These are phyloP conservation scores for Geopemphigus sp. DNA, from an alignment of 1,140 invertebrate species.

Conservation along the genomic window DNA sequence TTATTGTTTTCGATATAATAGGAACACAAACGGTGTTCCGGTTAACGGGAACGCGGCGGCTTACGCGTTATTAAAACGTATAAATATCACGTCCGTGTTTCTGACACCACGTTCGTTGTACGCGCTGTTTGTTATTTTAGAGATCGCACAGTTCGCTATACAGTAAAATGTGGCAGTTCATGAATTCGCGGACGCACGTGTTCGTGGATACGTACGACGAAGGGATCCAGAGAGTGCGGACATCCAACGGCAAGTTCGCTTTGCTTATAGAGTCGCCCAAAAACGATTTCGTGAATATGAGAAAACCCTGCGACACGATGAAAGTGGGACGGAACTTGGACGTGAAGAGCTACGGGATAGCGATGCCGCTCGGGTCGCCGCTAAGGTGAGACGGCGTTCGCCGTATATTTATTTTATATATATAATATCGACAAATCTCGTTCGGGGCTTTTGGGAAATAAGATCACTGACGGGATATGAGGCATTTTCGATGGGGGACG, in stretches of 20 bases:
- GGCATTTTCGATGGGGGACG: not conserved
- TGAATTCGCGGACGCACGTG: slow-evolving; percentile 80
- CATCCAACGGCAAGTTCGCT: slow-evolving; percentile 89
- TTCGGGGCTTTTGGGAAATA: slow-evolving; percentile 46
- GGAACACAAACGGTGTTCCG: no score
- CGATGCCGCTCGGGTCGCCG: slow-evolving; percentile 84
- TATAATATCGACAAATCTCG: slow-evolving; percentile 46
- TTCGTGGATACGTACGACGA: slow-evolving; percentile 81
- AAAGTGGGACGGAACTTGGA: slow-evolving; percentile 90
- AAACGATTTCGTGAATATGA: slow-evolving; percentile 91
- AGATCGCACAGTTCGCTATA: slow-evolving; percentile 86
- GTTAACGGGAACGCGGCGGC: no score
- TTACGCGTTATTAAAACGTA: no score
- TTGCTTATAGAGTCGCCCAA: slow-evolving; percentile 90
- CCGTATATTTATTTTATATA: not conserved
- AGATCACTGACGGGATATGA: slow-evolving; percentile 23
- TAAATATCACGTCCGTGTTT: no score
- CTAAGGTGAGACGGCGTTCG: slow-evolving; percentile 68
- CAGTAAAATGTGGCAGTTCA: slow-evolving; percentile 94
- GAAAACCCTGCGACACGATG: slow-evolving; percentile 93
- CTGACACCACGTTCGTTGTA: no score
- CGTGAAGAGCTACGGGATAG: slow-evolving; percentile 90
- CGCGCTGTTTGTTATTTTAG: slow-evolving; percentile 59
- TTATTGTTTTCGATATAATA: no score
- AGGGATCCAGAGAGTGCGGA: slow-evolving; percentile 76